These are phyloP conservation scores for Theonella swinhoei DNA, from an alignment of 37 sponge, comb jelly and placozoan genomes.

Conservation along the genomic window DNA sequence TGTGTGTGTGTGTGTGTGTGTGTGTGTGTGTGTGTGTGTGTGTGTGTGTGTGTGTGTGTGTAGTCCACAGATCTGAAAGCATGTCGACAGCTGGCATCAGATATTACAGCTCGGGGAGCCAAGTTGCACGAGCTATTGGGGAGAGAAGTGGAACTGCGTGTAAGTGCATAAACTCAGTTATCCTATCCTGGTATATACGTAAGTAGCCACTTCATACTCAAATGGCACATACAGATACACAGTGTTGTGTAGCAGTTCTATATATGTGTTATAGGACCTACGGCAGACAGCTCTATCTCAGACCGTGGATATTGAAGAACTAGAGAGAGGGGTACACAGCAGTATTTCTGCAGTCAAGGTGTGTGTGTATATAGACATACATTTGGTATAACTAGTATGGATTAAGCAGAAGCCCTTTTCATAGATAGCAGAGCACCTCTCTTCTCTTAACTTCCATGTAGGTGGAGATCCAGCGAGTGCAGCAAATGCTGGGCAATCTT, in stretches of 20 bases:
- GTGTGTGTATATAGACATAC: slow-evolving; percentile 3
- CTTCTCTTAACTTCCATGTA: no score
- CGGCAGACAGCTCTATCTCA: slow-evolving; percentile 72
- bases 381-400: no score
- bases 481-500: slow-evolving; percentile 79
- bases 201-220: no score
- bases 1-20: neutral
- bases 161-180: slow-evolving; percentile 15
- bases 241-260: neutral
- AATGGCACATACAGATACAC: neutral
- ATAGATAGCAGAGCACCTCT: no score
- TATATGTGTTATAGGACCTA: slow-evolving; percentile 46
- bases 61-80: slow-evolving; percentile 87
- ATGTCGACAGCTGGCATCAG: slow-evolving; percentile 92
- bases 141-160: slow-evolving; percentile 87
- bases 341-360: slow-evolving; percentile 77
- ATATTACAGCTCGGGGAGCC: slow-evolving; percentile 92
- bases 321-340: slow-evolving; percentile 79
- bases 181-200: no score
- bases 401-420: no score
- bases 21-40: neutral
- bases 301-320: slow-evolving; percentile 83
- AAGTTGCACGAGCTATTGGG: slow-evolving; percentile 89
- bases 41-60: neutral
- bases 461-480: slow-evolving; percentile 78